Conservation (phyloP, 2,113 vertebrate species). For the Pristiophorus japonicus region DNA sequence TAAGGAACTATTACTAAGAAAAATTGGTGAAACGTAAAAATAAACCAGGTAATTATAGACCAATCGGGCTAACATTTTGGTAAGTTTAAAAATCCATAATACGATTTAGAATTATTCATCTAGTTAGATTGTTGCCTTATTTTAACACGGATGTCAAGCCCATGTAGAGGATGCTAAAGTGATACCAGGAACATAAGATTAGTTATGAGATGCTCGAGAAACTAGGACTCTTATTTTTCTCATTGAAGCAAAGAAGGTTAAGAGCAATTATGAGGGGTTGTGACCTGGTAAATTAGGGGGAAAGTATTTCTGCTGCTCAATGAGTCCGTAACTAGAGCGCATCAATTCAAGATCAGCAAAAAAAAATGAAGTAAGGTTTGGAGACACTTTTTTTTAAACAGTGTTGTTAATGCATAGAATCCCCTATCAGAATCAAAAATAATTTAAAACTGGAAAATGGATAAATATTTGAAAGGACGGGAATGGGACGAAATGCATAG, state of each 20-base stretch:
- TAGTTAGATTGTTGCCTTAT: neutral
- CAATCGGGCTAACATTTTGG: neutral
- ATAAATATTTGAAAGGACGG: neutral
- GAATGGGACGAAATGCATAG: neutral
- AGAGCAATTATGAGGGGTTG: neutral
- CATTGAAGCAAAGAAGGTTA: neutral
- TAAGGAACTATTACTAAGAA: neutral
- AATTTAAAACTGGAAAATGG: neutral
- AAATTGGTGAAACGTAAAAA: neutral
- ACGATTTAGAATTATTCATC: neutral
- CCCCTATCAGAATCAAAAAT: neutral
- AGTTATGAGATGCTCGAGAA: neutral
- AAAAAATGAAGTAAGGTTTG: neutral
- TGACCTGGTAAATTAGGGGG: neutral
- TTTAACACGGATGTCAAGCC: neutral
- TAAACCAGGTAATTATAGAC: slow-evolving; percentile 10
- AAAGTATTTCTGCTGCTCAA: neutral
- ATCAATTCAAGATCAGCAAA: neutral
- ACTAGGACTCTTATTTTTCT: neutral
- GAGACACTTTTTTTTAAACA: too few species aligned
- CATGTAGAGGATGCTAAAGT: neutral
- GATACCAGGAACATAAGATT: neutral
- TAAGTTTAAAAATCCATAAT: neutral
- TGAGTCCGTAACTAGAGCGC: neutral
- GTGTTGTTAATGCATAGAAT: neutral